Base-by-base conservation (phyloP, 2,113 vertebrate genomes). In the Prochilodus magdalenae region DNA sequence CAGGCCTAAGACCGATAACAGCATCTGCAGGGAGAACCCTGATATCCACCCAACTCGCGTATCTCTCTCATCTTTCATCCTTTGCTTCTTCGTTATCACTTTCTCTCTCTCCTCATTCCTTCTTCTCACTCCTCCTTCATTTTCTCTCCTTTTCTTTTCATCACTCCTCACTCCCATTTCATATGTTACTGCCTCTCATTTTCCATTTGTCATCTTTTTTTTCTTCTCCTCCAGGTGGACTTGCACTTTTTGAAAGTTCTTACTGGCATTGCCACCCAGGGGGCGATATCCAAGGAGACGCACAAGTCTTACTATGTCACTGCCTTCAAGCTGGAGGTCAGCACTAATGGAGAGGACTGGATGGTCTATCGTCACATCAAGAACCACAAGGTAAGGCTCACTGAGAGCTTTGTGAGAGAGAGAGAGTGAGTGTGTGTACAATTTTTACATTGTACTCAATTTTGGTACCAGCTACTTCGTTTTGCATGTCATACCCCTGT, bases 191-290 rank as follows among this genome's bases (percentile, higher is more conserved):
- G 24, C 69, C 53, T 66, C 40, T 74, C n/a, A n/a, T n/a, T n/a
- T n/a, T n/a, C 44, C 60, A 36, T 60, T 24, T 36, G 2, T 76
- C 62, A 65, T 73, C 44, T 81, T 26, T 7, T 57, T 57, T 57
- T n/a, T 62, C 26, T 51, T 73, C 12, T 10, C 79, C 7, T 74
- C 49, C 89, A 99, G 98, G 97, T 99, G 94, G 98, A 99, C 82
- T 95, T 99, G 15, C 96, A 96, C 18, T 98, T 98, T 73, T 88
- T 99, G 59, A 99, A 97, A 69, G 87, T 99, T 53, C 92, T 99
- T 24, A 98, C 97, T 0, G 94, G 96, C 83, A 94, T 97, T n/a
- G 95, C 96, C 30, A 97, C 96, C 0, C 96, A 97, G 87, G 96
- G 95, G 15, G 96, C 95, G 14, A 92, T 96, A 85, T 97, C 96